Base-by-base conservation (phyloP, 2,888 invertebrate genomes). In the Thysanoteuthis rhombus region DNA sequence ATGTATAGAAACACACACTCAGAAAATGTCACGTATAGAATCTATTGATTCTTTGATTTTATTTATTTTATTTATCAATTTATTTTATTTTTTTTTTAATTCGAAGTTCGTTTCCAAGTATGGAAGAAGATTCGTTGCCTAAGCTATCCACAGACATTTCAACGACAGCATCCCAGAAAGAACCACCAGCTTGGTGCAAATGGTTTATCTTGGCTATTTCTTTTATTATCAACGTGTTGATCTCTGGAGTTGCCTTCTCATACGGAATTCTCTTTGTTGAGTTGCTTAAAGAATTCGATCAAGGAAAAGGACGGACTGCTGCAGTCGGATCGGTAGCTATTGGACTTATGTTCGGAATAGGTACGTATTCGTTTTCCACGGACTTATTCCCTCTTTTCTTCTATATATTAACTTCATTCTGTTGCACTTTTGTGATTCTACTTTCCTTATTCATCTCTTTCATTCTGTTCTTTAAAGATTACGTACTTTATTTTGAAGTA, bases 311-410 rank as follows among this genome's bases (percentile, higher is more conserved):
- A 22, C 42, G 42, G 10, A 93, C 93, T 39, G 93, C 93, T 25
- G 93, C 93, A 5, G 93, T 89, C 38, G 93, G 93, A 3, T 93
- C 93, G 10, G 39, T 93, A n/a, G 36, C 40, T 40, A 40, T 93
- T 42, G 93, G 93, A 10, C 16, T 89, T 10, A 52, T 93, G 58
- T 93, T 89, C 38, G 93, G 93, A 40, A 16, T 89, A 16, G 93
- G 93, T 93, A 42, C 42, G 93, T 92, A 42, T 42, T 45, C 5
- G 5, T 10, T 32, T 32, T 10, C 16, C 52, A n/a, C 3, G 19
- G 16, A 32, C 0, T 1, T 39, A 39, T 91, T 91, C 12, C 4
- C 39, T 42, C 16, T 12, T 47, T 36, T 47, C 19, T 92, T 40
- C 32, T 92, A 42, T 40, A 12, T 40, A 10, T n/a, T 40, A 38